These are phyloP conservation scores for Cryptocephalus primarius DNA, from an alignment of 2,888 invertebrate genomes.

Conservation along the genomic window DNA sequence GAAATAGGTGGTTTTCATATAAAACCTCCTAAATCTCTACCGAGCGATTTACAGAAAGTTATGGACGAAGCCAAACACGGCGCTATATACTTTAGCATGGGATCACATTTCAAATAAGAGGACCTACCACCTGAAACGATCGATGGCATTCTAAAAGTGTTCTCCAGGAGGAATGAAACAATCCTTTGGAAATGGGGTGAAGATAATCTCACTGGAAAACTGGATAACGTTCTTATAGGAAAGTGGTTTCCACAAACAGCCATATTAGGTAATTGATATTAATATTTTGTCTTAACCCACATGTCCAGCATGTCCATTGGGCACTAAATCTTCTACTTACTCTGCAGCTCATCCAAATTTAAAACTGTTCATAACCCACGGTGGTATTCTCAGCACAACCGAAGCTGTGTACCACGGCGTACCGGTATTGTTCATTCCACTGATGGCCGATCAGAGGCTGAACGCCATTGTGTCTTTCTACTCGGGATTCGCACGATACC, in stretches of 20 bases:
- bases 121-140: conserved; percentile 43
- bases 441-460: conserved; percentile 41
- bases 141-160: conserved; percentile 43
- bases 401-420: conserved; percentile 40
- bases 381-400: conserved; percentile 40
- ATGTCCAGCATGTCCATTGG: too few species aligned
- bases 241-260: conserved; percentile 57
- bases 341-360: conserved; percentile 36
- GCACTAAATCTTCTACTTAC: too few species aligned
- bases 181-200: conserved; percentile 64
- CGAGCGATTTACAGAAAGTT: conserved; percentile 16
- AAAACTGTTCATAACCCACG: conserved; percentile 39
- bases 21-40: conserved; percentile 19
- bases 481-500: conserved; percentile 33
- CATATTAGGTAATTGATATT: conserved; percentile 22
- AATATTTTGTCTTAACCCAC: too few species aligned
- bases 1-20: conserved; percentile 46
- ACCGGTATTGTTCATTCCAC: conserved; percentile 42
- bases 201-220: conserved; percentile 40
- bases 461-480: conserved; percentile 38
- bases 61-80: conserved; percentile 19
- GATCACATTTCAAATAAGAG: conserved; percentile 45
- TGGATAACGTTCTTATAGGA: conserved; percentile 44
- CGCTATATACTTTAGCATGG: conserved; percentile 41
- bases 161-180: conserved; percentile 48